A percentile compares a stretch with the other conserved stretches of the same genome.
phyloP scores from a whole-genome alignment of 1,140 invertebrate genomes.

The Brachionus calyciflorus region DNA sequence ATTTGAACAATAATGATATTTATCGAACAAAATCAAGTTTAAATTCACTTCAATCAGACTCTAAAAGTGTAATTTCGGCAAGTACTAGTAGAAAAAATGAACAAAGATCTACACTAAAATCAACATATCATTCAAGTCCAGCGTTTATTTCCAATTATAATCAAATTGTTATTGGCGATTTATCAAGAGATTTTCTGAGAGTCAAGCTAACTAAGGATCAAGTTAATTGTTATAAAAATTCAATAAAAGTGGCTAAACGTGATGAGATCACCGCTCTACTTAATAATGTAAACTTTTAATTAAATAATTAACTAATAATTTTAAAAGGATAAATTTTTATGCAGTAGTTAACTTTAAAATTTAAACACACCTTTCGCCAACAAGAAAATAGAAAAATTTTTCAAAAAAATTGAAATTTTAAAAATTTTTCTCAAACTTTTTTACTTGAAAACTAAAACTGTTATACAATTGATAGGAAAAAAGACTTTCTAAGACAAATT shows the following conservation, averaged over 20 bases:
- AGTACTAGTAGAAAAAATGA: too few species aligned
- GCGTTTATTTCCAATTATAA: constrained; percentile 1
- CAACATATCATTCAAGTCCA: background rate
- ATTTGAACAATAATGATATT: background rate
- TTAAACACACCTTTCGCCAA: too few species aligned
- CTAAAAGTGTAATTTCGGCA: too few species aligned
- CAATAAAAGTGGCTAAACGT: constrained; percentile 35
- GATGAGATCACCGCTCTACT: constrained; percentile 17
- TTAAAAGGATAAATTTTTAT: too few species aligned
- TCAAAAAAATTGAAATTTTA: too few species aligned
- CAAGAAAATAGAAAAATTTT: too few species aligned
- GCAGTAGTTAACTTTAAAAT: too few species aligned
- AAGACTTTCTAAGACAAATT: too few species aligned
- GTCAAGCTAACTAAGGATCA: constrained; percentile 26
- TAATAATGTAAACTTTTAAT: constrained; percentile 42
- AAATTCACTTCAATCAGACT: background rate
- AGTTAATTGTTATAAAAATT: constrained; percentile 26
- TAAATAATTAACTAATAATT: too few species aligned
- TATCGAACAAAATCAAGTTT: background rate
- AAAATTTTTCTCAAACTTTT: too few species aligned
- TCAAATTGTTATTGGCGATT: background rate
- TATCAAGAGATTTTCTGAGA: constrained; percentile 30
- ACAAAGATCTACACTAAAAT: background rate
- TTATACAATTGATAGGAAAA: too few species aligned
- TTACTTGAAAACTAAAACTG: too few species aligned